Base-by-base conservation (phyloP, 2,797 vertebrate genomes). In the Bradypus variegatus region DNA sequence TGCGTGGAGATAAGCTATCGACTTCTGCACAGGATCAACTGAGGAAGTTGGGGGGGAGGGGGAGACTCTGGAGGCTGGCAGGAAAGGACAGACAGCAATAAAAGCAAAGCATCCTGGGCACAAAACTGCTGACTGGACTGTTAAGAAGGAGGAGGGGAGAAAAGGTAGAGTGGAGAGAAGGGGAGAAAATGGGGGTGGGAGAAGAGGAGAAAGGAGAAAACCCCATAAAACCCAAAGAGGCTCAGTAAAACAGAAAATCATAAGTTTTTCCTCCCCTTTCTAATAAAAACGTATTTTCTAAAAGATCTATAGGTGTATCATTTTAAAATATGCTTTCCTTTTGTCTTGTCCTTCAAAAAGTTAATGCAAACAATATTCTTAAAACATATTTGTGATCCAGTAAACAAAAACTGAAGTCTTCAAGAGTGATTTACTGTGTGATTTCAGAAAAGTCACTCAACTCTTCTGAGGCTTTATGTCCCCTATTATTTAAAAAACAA, bases 1-100 rank as follows among this genome's bases (percentile, higher is more conserved):
- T 92, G 27, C 2, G 0, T 38, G 29, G 69, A 93, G 94, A 95
- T 96, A 96, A 95, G 90, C 60, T 94, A 94, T 95, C 73, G 0
- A 91, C 80, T 93, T 83, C 93, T 90, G 83, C 93, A 93, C 88
- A 89, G 60, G 50, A 86, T 95, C 94, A 88, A 33, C 86, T n/a
- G 36, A 94, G 95, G 96, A 95, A 96, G 88, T 88, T 16, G 4
- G 88, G 55, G 65, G 67, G 79, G 67, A 19, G 58, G 67, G 33
- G 36, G 50, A 45, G 91, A 77, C 29, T 45, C 79, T 50, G 89
- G 67, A 2, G 1, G 86, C 88, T 0, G 10, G 80, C 93, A 92
- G 96, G 94, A 95, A 96, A 84, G 80, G 62, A 33, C 73, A 92
- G 92, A 83, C 85, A 93, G 80, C 2, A 33, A 48, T 36, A 58